phyloP scores from a whole-genome alignment of 1,140 invertebrate genomes.

The Papilio machaon region DNA sequence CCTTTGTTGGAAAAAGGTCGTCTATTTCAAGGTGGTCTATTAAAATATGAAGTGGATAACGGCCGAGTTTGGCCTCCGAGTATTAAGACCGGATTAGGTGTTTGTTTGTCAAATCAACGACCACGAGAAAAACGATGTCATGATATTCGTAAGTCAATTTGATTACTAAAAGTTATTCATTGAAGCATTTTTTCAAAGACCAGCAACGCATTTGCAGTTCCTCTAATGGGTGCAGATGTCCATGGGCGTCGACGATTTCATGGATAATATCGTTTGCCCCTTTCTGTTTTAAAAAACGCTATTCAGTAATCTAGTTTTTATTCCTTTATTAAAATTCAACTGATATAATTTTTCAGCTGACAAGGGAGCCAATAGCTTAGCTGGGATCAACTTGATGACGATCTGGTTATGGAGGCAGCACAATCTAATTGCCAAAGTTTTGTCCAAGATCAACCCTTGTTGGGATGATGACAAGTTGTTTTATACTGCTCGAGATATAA shows the following conservation, averaged over 20 bases:
- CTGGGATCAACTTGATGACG: slow-evolving; percentile 50
- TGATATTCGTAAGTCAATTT: slow-evolving; percentile 60
- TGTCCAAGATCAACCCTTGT: slow-evolving; percentile 84
- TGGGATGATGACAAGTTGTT: slow-evolving; percentile 86
- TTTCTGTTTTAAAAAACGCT: too few species aligned
- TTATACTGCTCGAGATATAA: slow-evolving; percentile 85
- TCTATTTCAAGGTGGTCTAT: slow-evolving; percentile 55
- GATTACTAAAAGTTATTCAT: too few species aligned
- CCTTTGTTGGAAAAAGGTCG: slow-evolving; percentile 52
- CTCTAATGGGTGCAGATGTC: too few species aligned
- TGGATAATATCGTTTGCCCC: too few species aligned
- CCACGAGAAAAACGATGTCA: slow-evolving; percentile 67
- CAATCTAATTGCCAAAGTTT: slow-evolving; percentile 84
- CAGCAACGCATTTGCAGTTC: too few species aligned
- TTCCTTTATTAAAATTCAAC: too few species aligned
- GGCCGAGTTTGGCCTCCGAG: slow-evolving; percentile 62
- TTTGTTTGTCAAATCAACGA: slow-evolving; percentile 61
- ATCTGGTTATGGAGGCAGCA: slow-evolving; percentile 85
- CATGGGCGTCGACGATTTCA: too few species aligned
- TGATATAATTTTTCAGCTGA: slow-evolving; percentile 45
- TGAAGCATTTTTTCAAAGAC: too few species aligned
- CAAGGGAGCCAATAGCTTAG: slow-evolving; percentile 47
- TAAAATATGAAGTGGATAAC: slow-evolving; percentile 62
- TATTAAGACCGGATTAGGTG: slow-evolving; percentile 42
- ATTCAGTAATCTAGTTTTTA: too few species aligned